Evolutionary conservation across 2,113 vertebrate species (phyloP).

Genomic region (Zootoca vivipara): DNA sequence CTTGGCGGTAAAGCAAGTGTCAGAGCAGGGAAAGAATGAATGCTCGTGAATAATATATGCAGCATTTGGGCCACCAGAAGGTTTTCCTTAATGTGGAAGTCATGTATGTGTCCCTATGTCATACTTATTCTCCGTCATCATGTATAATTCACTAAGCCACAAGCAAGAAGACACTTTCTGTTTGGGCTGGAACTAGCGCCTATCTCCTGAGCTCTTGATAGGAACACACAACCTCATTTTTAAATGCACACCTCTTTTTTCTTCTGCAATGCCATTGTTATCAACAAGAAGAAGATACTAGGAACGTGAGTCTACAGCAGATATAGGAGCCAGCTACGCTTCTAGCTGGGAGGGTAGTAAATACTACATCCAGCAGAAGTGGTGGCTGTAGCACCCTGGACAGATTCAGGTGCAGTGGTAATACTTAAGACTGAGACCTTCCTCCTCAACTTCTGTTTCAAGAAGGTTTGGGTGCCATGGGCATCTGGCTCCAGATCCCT

Average conservation of each 20-base stretch:
- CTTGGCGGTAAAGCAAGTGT: neutral
- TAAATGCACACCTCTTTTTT: neutral
- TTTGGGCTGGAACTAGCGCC: neutral
- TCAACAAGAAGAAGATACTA: neutral
- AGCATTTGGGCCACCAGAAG: neutral
- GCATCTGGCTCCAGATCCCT: neutral
- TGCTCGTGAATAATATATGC: constrained; percentile 14
- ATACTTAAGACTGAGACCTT: neutral
- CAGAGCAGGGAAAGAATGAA: neutral
- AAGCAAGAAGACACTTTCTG: neutral
- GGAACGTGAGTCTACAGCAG: neutral
- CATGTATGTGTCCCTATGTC: neutral
- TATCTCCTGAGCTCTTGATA: neutral
- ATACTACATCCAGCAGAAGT: neutral
- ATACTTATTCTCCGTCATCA: neutral
- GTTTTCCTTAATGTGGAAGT: constrained; percentile 9
- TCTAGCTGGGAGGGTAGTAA: neutral
- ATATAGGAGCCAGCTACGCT: neutral
- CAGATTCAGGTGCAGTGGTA: neutral
- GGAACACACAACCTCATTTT: neutral
- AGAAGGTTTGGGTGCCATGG: neutral
- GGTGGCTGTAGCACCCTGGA: neutral
- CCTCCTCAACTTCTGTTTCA: neutral
- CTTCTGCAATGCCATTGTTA: neutral
- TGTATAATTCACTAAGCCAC: constrained; percentile 2